A percentile compares a stretch with the other conserved stretches of the same genome.
These are phyloP conservation scores for Harpegnathos saltator DNA, from an alignment of 1,140 invertebrate genomes.

Conservation along the genomic window DNA sequence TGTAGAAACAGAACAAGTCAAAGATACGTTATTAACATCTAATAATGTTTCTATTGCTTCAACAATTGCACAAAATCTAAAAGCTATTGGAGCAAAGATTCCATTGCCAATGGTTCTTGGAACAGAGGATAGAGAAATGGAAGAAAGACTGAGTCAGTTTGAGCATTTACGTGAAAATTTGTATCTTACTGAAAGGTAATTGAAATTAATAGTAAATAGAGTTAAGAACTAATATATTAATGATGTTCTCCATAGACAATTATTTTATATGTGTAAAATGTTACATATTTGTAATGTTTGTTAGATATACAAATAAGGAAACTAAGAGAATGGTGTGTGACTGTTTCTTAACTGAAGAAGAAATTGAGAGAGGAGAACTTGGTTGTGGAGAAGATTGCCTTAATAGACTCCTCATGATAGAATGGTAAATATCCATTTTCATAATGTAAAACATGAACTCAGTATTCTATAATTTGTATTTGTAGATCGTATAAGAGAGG, in stretches of 20 bases:
- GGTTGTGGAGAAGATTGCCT: slow-evolving; percentile 98
- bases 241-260: not conserved
- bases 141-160: slow-evolving; percentile 92
- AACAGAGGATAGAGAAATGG: slow-evolving; percentile 87
- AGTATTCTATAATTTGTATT: slow-evolving; percentile 33
- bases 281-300: slow-evolving; percentile 47
- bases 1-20: slow-evolving; percentile 52
- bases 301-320: slow-evolving; percentile 92
- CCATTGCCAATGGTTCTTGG: slow-evolving; percentile 78
- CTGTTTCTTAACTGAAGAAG: slow-evolving; percentile 96
- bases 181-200: slow-evolving; percentile 91
- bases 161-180: slow-evolving; percentile 93
- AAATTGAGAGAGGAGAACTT: slow-evolving; percentile 92
- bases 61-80: slow-evolving; percentile 53
- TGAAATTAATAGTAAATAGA: not conserved
- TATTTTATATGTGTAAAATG: slow-evolving; percentile 19
- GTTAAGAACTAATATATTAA: not conserved
- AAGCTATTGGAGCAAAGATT: slow-evolving; percentile 78
- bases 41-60: slow-evolving; percentile 50
- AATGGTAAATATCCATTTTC: slow-evolving; percentile 91
- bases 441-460: slow-evolving; percentile 30
- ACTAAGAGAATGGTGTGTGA: slow-evolving; percentile 98
- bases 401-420: slow-evolving; percentile 98
- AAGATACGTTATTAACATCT: slow-evolving; percentile 18
- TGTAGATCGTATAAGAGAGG: not conserved